Conservation (phyloP, 2,888 invertebrate species). For the Autographa gamma region DNA sequence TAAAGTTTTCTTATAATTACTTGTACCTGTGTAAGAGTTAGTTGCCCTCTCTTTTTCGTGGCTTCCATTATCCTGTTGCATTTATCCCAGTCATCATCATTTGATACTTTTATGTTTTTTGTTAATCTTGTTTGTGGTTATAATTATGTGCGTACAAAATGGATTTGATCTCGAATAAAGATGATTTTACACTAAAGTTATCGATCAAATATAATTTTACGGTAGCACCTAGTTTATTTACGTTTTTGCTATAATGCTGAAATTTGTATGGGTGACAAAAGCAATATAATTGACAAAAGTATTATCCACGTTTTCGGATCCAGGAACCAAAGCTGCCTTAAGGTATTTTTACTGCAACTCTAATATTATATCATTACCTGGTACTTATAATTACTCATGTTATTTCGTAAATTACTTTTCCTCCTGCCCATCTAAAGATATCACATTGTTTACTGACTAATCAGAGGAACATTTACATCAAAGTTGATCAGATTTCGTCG, state of each 20-base stretch:
- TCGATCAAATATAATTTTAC: neutral
- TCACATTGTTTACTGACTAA: neutral
- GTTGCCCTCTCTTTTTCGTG: slow-evolving; percentile 49
- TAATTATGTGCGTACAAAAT: slow-evolving; percentile 36
- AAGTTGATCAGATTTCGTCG: slow-evolving; percentile 9
- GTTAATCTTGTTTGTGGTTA: slow-evolving; percentile 41
- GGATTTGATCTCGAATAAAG: slow-evolving; percentile 21
- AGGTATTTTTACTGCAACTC: too few species aligned
- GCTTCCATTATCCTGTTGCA: slow-evolving; percentile 52
- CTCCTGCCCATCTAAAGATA: neutral
- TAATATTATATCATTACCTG: too few species aligned
- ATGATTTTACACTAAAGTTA: neutral
- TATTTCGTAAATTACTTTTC: neutral
- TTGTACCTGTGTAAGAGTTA: slow-evolving; percentile 48
- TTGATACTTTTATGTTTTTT: slow-evolving; percentile 50
- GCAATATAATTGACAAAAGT: too few species aligned
- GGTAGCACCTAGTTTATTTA: neutral
- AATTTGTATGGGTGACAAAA: too few species aligned
- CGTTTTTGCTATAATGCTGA: too few species aligned
- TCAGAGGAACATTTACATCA: neutral
- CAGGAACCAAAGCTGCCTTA: too few species aligned
- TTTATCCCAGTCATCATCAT: slow-evolving; percentile 58
- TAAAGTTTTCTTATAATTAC: slow-evolving; percentile 55
- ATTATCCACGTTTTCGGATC: too few species aligned
- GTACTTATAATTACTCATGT: too few species aligned